Evolutionary conservation across 2,888 invertebrate genomes (phyloP).

Genomic region (Ophion ellenae): DNA sequence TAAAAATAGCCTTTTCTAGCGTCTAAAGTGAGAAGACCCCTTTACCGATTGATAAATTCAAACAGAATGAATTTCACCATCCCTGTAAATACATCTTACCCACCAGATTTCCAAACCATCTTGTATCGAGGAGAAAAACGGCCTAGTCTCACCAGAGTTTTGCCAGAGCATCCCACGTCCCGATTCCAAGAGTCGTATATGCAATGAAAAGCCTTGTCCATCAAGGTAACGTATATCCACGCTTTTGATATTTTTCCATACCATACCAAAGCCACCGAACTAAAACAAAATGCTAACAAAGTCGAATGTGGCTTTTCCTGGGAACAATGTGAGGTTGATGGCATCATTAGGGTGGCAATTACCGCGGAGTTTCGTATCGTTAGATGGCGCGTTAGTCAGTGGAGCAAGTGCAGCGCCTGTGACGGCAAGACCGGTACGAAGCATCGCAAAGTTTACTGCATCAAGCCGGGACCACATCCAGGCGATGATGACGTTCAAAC

Average conservation of each 20-base stretch:
- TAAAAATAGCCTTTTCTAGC: no score
- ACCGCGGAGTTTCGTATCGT: constrained; percentile 1
- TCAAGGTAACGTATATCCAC: constrained; percentile 81
- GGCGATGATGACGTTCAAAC: constrained; percentile 83
- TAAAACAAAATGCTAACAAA: neutral
- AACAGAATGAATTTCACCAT: neutral
- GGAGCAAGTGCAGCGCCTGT: constrained; percentile 87
- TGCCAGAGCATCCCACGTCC: constrained; percentile 83
- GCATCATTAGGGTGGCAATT: neutral
- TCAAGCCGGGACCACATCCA: constrained; percentile 82
- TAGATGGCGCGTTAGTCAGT: constrained; percentile 88
- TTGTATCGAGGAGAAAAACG: constrained; percentile 86
- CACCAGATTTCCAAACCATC: constrained; percentile 82
- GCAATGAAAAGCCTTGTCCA: constrained; percentile 84
- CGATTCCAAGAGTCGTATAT: constrained; percentile 81
- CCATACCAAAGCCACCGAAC: neutral
- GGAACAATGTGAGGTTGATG: neutral
- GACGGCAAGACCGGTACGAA: constrained; percentile 83
- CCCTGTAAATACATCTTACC: neutral
- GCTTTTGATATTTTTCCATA: neutral
- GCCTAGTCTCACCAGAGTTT: constrained; percentile 85
- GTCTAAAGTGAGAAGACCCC: no score
- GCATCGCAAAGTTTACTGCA: constrained; percentile 84
- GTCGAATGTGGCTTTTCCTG: neutral
- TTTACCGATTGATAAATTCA: neutral